Evolutionary conservation across 2,113 vertebrate genomes (phyloP), one percentile per base, ranked within the genome.

Genomic region (Origma solitaria): DNA sequence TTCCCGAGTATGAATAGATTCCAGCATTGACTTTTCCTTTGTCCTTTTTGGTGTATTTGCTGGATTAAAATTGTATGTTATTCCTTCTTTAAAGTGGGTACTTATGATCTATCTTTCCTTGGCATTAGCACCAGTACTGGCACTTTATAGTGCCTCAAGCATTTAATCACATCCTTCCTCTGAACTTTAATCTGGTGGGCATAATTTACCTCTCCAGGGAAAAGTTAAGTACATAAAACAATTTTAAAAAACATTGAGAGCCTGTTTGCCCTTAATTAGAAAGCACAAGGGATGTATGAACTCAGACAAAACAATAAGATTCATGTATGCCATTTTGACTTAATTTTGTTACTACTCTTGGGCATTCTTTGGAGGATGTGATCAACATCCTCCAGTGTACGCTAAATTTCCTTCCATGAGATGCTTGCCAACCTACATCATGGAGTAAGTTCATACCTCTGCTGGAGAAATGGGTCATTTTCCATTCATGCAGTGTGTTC

Each of bases 101-200:
- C 44, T 80, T 88, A 65, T 13, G 27, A 81, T 78, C 66, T 93
- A 5, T 88, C 64, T 91, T 86, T 81, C 35, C 68, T 90, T 93
- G 71, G 79, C 56, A 33, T 86, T 93, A 94, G 35, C 71, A 75
- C 38, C 77, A 75, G 30, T 72, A 81, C 64, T 64, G 68, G 57
- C 60, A 82, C 85, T 92, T 93, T 79, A 35, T 80, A 83, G 25
- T 54, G 21, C 60, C 44, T 93, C 58, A 92, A 88, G 42, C 79
- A 58, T 93, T 95, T 95, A 94, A 95, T 92, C 71, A 86, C 71
- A 62, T 94, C 82, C 68, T 92, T 93, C 62, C 68, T 86, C 71
- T 96, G 88, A 95, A 92, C 82, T 95, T 90, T 90, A 96, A 86
- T 94, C 91, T 90, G n/a, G 24, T 94, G 76, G 85, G 80, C 64